A percentile compares a stretch with the other conserved stretches of the same genome.
These are phyloP conservation scores for Agrochola circellaris DNA, from an alignment of 2,888 invertebrate genomes.

Conservation along the genomic window DNA sequence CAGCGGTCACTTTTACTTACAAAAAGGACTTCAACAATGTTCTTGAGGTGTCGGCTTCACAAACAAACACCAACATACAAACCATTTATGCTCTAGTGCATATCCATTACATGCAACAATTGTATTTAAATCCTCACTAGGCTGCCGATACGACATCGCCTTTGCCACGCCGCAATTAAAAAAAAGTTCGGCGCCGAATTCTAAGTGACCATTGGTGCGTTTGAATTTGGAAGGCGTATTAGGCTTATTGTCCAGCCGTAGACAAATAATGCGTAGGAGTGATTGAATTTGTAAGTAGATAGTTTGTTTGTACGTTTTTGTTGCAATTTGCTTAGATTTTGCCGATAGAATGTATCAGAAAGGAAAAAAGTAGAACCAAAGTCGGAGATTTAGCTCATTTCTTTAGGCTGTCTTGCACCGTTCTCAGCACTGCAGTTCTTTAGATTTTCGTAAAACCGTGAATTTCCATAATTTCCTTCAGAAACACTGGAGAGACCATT, in stretches of 20 bases:
- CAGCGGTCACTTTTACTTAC: conserved; percentile 63
- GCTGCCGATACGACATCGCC: conserved; percentile 71
- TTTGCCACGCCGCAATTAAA: conserved; percentile 70
- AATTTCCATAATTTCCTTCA: neutral
- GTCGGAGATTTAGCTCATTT: neutral
- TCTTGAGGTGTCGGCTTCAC: conserved; percentile 78
- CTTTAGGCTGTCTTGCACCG: neutral
- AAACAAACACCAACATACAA: conserved; percentile 80
- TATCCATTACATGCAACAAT: conserved; percentile 87
- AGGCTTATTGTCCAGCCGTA: conserved; percentile 44
- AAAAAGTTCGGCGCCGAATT: conserved; percentile 75
- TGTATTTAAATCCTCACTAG: conserved; percentile 80
- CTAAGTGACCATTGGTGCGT: conserved; percentile 80
- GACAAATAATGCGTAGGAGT: conserved; percentile 52
- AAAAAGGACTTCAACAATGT: conserved; percentile 68
- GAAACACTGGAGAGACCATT: neutral
- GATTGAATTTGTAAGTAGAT: conserved; percentile 48
- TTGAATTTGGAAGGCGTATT: conserved; percentile 72
- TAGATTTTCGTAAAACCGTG: neutral
- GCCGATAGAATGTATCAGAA: neutral
- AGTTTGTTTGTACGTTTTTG: conserved; percentile 17
- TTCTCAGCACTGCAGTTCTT: neutral
- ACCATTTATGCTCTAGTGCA: conserved; percentile 88
- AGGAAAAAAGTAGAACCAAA: neutral
- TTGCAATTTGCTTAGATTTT: conserved; percentile 8